A percentile compares a stretch with the other conserved stretches of the same genome.
Evolutionary conservation across 2,888 invertebrate genomes (phyloP).

Genomic region (Cyaniris semiargus): DNA sequence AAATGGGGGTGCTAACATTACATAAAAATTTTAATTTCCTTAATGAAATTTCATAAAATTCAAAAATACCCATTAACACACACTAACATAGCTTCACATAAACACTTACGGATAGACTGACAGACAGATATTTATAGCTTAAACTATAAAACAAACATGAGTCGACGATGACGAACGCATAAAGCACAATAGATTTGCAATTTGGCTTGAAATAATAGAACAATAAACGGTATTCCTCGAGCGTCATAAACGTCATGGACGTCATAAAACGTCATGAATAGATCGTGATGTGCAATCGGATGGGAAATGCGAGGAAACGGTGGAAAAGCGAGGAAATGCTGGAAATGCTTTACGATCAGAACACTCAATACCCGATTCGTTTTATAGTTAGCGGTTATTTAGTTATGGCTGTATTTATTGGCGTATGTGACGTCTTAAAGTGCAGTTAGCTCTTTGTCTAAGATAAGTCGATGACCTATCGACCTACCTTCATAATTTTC

Average conservation of each 20-base stretch:
- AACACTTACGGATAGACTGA: too few species aligned
- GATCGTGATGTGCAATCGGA: constrained; percentile 54
- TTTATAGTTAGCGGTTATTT: constrained; percentile 48
- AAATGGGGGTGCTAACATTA: too few species aligned
- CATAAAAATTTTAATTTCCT: too few species aligned
- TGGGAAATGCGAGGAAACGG: constrained; percentile 50
- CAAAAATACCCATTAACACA: too few species aligned
- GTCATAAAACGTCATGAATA: constrained; percentile 60
- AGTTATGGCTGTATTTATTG: constrained; percentile 31
- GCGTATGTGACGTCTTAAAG: constrained; percentile 4
- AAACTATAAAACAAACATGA: not conserved
- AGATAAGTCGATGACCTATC: not conserved
- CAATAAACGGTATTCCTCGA: constrained; percentile 47
- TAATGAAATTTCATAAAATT: too few species aligned
- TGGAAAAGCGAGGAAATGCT: not conserved
- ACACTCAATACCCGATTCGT: constrained; percentile 58
- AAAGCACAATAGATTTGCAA: constrained; percentile 33
- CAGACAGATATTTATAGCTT: too few species aligned
- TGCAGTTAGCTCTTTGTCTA: not conserved
- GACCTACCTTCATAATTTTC: not conserved
- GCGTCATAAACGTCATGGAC: constrained; percentile 48
- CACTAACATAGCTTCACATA: too few species aligned
- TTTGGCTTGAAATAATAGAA: constrained; percentile 40
- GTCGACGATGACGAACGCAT: constrained; percentile 33
- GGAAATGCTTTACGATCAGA: constrained; percentile 55